Percentiles rank a stretch among this genome's conserved stretches.
These are phyloP conservation scores for Aphyosemion australe DNA, from an alignment of 2,113 vertebrate genomes.

Conservation along the genomic window DNA sequence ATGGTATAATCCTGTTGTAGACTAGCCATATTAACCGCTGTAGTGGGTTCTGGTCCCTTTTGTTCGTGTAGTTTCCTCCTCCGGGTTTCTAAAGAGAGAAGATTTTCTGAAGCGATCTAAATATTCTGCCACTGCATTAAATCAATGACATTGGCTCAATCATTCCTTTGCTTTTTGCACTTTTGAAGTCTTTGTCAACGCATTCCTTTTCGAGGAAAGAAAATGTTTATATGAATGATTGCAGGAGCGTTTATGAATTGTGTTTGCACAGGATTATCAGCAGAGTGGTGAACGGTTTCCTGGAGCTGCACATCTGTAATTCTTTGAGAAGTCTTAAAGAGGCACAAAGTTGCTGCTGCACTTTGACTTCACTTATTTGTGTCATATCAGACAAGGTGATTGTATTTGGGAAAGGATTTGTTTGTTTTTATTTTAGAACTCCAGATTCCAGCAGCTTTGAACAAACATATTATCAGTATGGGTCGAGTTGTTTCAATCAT, in stretches of 20 bases:
- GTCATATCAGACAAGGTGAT: conserved; percentile 65
- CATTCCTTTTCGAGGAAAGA: conserved; percentile 23
- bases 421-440: conserved; percentile 13
- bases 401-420: conserved; percentile 57
- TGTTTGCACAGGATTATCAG: conserved; percentile 14
- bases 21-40: conserved; percentile 27
- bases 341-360: conserved; percentile 45
- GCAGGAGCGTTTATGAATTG: conserved; percentile 2
- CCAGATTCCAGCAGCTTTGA: conserved; percentile 26
- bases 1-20: conserved; percentile 24
- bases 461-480: conserved; percentile 9
- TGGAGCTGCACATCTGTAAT: conserved; percentile 42
- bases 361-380: conserved; percentile 51
- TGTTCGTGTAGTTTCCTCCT: conserved; percentile 1
- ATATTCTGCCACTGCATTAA: conserved; percentile 13
- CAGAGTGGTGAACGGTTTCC: conserved; percentile 17
- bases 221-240: conserved; percentile 22
- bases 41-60: conserved; percentile 36
- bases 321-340: conserved; percentile 53
- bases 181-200: conserved; percentile 34
- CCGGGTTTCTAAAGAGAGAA: conserved; percentile 18
- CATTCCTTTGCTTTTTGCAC: conserved; percentile 59
- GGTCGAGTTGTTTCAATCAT: conserved; percentile 34
- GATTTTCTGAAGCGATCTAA: conserved; percentile 26
- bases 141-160: conserved; percentile 28